These are phyloP conservation scores for Phyllopteryx taeniolatus DNA, from an alignment of 2,113 vertebrate genomes.

Conservation along the genomic window DNA sequence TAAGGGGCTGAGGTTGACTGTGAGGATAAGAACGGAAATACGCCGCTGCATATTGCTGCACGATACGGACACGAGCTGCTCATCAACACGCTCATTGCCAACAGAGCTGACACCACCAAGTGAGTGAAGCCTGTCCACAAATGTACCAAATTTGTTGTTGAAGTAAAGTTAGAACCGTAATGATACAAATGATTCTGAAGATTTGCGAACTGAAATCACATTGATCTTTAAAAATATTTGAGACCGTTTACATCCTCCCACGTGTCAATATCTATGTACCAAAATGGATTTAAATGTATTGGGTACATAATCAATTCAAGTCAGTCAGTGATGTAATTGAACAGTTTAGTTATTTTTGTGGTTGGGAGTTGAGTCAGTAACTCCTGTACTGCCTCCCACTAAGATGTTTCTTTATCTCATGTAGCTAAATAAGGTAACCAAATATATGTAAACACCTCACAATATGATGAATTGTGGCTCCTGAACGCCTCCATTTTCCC, in stretches of 20 bases:
- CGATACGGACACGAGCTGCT: conserved; percentile 97
- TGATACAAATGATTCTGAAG: neutral
- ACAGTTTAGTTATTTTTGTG: neutral
- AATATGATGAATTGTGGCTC: neutral
- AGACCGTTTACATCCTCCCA: neutral
- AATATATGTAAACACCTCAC: neutral
- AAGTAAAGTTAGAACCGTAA: neutral
- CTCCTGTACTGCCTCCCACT: neutral
- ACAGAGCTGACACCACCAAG: conserved; percentile 94
- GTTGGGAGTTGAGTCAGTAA: neutral
- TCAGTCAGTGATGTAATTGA: neutral
- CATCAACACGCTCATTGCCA: conserved; percentile 95
- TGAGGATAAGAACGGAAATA: conserved; percentile 97
- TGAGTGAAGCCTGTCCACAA: conserved; percentile 66
- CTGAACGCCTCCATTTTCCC: neutral
- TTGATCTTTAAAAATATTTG: neutral
- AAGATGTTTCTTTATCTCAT: neutral
- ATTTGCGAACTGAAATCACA: neutral
- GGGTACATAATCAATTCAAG: neutral
- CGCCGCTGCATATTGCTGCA: conserved; percentile 95
- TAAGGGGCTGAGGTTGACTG: conserved; percentile 95
- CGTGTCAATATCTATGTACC: neutral
- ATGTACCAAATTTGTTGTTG: neutral
- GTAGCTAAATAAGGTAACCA: neutral
- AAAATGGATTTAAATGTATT: neutral